Base-by-base conservation (phyloP, 2,113 vertebrate species). In the Chaetops frenatus region DNA sequence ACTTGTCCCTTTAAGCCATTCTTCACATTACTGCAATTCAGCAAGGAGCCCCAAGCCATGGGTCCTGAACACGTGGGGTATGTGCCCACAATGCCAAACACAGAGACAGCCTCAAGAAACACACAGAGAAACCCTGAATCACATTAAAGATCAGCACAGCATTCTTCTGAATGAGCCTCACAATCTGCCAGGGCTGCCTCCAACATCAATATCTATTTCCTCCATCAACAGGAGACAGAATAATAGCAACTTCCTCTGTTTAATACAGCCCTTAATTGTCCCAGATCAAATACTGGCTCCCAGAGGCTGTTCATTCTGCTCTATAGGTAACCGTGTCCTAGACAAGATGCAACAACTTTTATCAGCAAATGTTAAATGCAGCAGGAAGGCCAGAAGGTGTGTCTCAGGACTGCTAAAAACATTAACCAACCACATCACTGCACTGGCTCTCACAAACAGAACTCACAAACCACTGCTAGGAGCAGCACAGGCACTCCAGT, bases 201-300 rank as follows among this genome's bases (percentile, higher is more conserved):
- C 76, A 66, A 83, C 82, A 95, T 88, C 91, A 88, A 45, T 83
- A 97, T 71, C 92, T 48, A 95, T 94, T 96, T 94, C 76, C 72
- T 90, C 44, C 53, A 84, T 60, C 84, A 78, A 92, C 47, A 86
- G 90, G 71, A 94, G 87, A 86, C 69, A 81, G 56, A 88, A 86
- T 70, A 96, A 85, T 42, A 95, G 87, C 53, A 80, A 60, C 76
- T 93, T 96, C 90, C 82, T 84, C 56, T 64, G 62, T 19, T 40
- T 66, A 86, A 94, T 35, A 42, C 36, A 90, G 65, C 53, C 69
- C 19, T 90, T 93, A 92, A 90, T 78, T 60, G 61, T 79, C 76
- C 72, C 90, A 93, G 72, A 92, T 67, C 90, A 86, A 88, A 90
- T 33, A 40, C 20, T 31, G 36, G 67, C 69, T 97, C 86, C 67